Base-by-base conservation (phyloP, 2,888 invertebrate genomes). In the Tridacna crocea region DNA sequence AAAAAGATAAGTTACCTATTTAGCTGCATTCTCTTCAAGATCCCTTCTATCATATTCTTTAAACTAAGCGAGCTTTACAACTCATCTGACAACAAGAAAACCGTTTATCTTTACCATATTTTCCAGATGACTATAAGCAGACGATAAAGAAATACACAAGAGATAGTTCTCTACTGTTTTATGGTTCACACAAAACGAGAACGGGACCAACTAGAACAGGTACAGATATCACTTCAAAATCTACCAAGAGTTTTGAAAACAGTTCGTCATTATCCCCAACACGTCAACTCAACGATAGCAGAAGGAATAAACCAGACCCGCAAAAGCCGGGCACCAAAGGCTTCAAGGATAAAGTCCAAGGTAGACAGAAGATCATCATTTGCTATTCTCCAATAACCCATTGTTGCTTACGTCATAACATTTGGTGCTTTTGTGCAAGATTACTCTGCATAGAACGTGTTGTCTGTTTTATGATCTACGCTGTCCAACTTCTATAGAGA, bases 91-190 rank as follows among this genome's bases (percentile, higher is more conserved):
- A 36, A 36, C 36, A 2, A 36, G 36, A 36, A 36, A 36, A 36
- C 8, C 36, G 36, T 36, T 36, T 36, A 8, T 36, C 8, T 36
- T 36, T 36, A 36, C 36, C 36, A 36, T 36, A 36, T 36, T 36
- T 36, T 36, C 36, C 36, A 36, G 63, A 63, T 19, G 63, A 24
- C n/a, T 68, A 68, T n/a, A 15, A 68, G 22, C 68, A 24, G 27
- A 46, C 47, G 15, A 47, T 68, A n/a, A 68, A 68, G 27, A 24
- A 27, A 46, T 68, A 68, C n/a, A 68, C 46, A 6, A 46, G 46
- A 46, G 13, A 0, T 19, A 46, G 46, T 19, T 12, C 10, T 17
- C 46, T 19, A 12, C 68, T 46, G 11, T 68, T 68, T 12, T 68
- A 68, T n/a, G 46, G 10, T 15, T 17, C 46, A 10, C 17, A 46